Percentiles rank a stretch among this genome's conserved stretches.
Conservation (phyloP, 2,113 vertebrate genomes). For the Nyctibius bracteatus region DNA sequence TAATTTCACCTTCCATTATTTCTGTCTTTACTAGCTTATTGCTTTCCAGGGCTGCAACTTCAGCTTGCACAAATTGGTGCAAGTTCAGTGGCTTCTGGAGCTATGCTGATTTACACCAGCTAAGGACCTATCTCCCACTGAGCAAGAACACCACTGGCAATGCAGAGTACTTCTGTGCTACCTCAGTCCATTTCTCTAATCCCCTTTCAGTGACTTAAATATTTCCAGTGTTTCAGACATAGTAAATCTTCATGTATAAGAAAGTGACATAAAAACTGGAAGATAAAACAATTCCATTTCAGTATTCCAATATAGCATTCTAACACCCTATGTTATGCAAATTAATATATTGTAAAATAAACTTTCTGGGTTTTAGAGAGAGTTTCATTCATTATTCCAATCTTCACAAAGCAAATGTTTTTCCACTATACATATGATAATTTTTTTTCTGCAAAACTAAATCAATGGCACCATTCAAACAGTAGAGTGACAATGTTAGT, state of each 20-base stretch:
- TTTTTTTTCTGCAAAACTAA: background rate
- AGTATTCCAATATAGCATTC: background rate
- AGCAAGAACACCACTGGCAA: background rate
- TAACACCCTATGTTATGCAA: background rate
- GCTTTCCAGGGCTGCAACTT: background rate
- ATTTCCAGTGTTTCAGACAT: background rate
- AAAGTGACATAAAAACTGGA: background rate
- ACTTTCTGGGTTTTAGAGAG: background rate
- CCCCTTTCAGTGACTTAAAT: background rate
- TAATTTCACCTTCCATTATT: background rate
- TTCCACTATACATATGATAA: background rate
- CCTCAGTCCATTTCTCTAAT: background rate
- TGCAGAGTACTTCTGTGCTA: background rate
- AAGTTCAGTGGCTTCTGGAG: background rate
- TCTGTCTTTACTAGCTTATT: background rate
- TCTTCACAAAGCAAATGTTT: background rate
- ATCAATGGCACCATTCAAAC: background rate
- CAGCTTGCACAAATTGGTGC: background rate
- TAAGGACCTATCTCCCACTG: background rate
- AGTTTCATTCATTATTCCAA: background rate
- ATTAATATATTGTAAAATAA: background rate
- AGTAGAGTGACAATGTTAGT: background rate
- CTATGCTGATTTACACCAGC: background rate
- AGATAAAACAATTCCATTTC: background rate
- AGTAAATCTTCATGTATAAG: background rate